Evolutionary conservation across 2,113 vertebrate species (phyloP), one percentile per base, ranked within the genome.

Genomic region (Nansenia antarctica): DNA sequence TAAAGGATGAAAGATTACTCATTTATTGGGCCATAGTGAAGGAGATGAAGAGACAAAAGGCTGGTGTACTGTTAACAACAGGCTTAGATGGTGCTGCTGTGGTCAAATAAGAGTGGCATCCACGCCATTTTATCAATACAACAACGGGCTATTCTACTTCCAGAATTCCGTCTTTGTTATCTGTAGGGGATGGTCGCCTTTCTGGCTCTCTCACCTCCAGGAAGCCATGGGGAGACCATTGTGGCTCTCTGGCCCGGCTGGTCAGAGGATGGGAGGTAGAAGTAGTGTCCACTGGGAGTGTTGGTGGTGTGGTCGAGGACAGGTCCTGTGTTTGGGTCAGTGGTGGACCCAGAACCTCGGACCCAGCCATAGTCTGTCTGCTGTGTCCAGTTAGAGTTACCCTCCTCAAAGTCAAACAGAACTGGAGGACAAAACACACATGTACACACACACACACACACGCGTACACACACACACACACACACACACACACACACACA

Each of bases 381-480:
- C 67, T 90, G 90, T 62, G 72, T 71, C 92, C 92, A 93, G 70
- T 78, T 68, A 76, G 91, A 92, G 65, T 68, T 83, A 2, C 81
- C 86, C 39, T 88, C 82, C 70, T 93, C 92, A 58, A 93, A 93
- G 78, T 93, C 89, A 77, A 90, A 92, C 68, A 88, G 3, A 45
- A 85, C 90, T 89, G 30, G 39, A 78, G 26, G 29, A 68, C 1
- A 29, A 34, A 22, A 18, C 3, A 42, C 18, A 42, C n/a, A n/a
- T n/a, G n/a, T n/a, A n/a, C n/a, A n/a, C n/a, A n/a, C n/a, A n/a
- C n/a, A n/a, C n/a, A n/a, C n/a, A n/a, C n/a, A n/a, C n/a, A n/a
- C n/a, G n/a, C n/a, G n/a, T n/a, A n/a, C n/a, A n/a, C n/a, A n/a
- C n/a, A n/a, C n/a, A n/a, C n/a, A n/a, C n/a, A n/a, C n/a, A n/a